A percentile compares a stretch with the other conserved stretches of the same genome.
phyloP scores from a whole-genome alignment of 2,888 invertebrate species.

The Biston betularia region DNA sequence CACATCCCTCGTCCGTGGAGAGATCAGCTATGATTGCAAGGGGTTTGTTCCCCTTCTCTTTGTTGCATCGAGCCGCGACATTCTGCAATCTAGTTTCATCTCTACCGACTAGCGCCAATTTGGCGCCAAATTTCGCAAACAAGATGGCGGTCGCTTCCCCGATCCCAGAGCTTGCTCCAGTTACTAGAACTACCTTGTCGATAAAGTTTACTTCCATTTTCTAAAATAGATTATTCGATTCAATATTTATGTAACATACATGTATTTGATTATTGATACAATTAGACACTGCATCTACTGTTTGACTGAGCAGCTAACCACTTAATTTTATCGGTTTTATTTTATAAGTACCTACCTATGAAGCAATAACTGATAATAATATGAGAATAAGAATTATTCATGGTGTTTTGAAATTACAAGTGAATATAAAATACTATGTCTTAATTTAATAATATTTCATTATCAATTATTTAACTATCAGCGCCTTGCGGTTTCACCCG shows the following conservation, averaged over 20 bases:
- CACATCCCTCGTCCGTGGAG: constrained; percentile 60
- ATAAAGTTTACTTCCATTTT: constrained; percentile 52
- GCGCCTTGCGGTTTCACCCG: too few species aligned
- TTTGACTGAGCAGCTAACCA: too few species aligned
- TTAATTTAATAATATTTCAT: too few species aligned
- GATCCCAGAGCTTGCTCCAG: constrained; percentile 64
- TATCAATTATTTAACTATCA: too few species aligned
- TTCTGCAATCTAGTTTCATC: constrained; percentile 49
- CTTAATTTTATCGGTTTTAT: too few species aligned
- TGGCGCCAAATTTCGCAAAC: constrained; percentile 56
- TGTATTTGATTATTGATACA: too few species aligned
- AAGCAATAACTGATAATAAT: too few species aligned
- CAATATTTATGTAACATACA: not conserved
- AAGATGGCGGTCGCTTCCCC: constrained; percentile 56
- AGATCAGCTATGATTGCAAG: constrained; percentile 57
- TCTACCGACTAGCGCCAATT: constrained; percentile 55
- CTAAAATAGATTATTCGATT: not conserved
- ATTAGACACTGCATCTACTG: not conserved
- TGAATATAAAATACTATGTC: too few species aligned
- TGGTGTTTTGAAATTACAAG: too few species aligned
- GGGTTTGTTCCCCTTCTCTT: constrained; percentile 47
- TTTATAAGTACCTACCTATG: too few species aligned
- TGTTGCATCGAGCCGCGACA: constrained; percentile 51
- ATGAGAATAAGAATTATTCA: too few species aligned
- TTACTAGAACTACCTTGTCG: constrained; percentile 59